Evolutionary conservation across 1,140 invertebrate species (phyloP), one percentile per base, ranked within the genome.

Genomic region (Panagrolaimus sp.): DNA sequence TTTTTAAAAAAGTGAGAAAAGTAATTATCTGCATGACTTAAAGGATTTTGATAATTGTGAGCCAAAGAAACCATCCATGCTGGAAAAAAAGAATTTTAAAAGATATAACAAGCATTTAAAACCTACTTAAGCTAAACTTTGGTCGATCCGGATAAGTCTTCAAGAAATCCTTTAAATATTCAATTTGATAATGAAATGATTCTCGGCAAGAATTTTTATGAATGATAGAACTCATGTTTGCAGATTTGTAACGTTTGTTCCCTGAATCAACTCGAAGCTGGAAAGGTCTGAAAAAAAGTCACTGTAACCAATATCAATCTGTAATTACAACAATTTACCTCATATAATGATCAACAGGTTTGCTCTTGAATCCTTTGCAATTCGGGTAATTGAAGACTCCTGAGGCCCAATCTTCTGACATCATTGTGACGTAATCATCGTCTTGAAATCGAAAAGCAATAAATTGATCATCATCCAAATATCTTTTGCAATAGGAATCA

Each of bases 1-100:
- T 24, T 17, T 6, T 12, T 43, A 38, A 74, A 66, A 38, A 70
- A 74, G n/a, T 63, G 17, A 17, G n/a, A 71, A 65, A 73, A 63
- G 3, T 64, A 38, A 3, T 70, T 28, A 32, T 73, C 72, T 14
- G 63, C 66, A 17, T 55, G 17, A 63, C 21, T 77, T 15, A 73
- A 21, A 12, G 14, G 7, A 24, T 71, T 69, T 10, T 6, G 24
- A 24, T 52, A 8, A 8, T 7, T 24, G 26, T 52, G 48, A 0
- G 48, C 15, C 48, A 52, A 12, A 10, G 9, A 52, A 4, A 24
- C 26, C 1, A 52, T 12, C 48, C 48, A 52, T 0, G 48, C n/a
- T n/a, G n/a, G n/a, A n/a, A n/a, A n/a, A n/a, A n/a, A n/a, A n/a
- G n/a, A n/a, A n/a, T n/a, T n/a, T n/a, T n/a, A n/a, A n/a, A n/a